Evolutionary conservation across 2,888 invertebrate genomes (phyloP).

Genomic region (Phragmatobia fuliginosa): DNA sequence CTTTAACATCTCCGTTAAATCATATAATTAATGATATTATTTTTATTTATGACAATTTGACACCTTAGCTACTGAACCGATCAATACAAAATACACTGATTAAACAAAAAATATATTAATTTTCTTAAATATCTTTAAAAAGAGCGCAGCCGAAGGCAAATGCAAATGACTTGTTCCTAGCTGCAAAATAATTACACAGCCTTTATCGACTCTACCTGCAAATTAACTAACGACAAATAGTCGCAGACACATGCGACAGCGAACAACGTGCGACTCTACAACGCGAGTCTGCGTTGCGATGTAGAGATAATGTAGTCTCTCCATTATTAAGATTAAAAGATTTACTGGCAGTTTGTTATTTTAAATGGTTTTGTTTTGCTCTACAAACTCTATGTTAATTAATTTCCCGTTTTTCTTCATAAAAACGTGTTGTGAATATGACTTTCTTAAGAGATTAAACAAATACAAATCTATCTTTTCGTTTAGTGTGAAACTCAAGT

Average conservation of each 20-base stretch:
- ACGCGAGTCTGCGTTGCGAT: conserved; percentile 39
- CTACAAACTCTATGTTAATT: conserved; percentile 3
- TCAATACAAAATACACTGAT: too few species aligned
- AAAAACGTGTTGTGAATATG: background rate
- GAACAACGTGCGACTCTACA: conserved; percentile 34
- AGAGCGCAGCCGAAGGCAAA: background rate
- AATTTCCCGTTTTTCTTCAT: background rate
- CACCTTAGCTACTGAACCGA: too few species aligned
- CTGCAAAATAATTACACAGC: background rate
- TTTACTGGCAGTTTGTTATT: conserved; percentile 28
- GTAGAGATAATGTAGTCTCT: conserved; percentile 19
- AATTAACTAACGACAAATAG: conserved; percentile 35
- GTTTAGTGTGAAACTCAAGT: too few species aligned
- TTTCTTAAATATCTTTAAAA: too few species aligned
- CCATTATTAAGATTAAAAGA: conserved; percentile 38
- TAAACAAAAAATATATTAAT: too few species aligned
- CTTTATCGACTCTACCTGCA: conserved; percentile 9
- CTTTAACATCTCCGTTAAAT: too few species aligned
- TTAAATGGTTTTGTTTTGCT: background rate
- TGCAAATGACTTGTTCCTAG: background rate
- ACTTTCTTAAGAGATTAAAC: background rate
- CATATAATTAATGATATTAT: too few species aligned
- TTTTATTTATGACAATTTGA: too few species aligned
- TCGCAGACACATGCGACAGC: conserved; percentile 15
- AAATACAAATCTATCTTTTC: background rate